Evolutionary conservation across 2,888 invertebrate genomes (phyloP).

Genomic region (Gerosis bhagava): DNA sequence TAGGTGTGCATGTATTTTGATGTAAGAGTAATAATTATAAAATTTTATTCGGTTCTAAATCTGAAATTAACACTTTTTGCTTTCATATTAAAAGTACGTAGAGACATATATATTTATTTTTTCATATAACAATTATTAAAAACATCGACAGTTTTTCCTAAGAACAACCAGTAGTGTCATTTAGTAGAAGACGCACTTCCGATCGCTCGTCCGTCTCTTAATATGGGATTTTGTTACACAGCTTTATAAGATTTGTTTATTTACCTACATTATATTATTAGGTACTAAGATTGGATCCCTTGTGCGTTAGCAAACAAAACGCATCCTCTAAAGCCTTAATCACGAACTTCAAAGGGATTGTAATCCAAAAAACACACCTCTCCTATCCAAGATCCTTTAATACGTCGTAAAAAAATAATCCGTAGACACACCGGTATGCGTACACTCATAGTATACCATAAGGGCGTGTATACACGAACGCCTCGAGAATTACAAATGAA

Average conservation of each 20-base stretch:
- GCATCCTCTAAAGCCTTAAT: conserved; percentile 60
- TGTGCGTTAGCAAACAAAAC: conserved; percentile 66
- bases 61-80: too few species aligned
- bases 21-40: too few species aligned
- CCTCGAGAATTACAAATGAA: conserved; percentile 69
- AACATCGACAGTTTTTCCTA: too few species aligned
- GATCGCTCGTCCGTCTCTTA: too few species aligned
- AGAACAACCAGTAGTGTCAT: too few species aligned
- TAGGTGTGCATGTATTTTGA: too few species aligned
- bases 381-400: conserved; percentile 60
- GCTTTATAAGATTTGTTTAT: background rate
- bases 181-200: too few species aligned
- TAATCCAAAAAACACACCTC: conserved; percentile 78
- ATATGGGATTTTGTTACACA: background rate
- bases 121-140: too few species aligned
- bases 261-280: conserved; percentile 26
- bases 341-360: conserved; percentile 66
- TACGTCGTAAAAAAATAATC: conserved; percentile 56
- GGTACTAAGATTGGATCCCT: conserved; percentile 28
- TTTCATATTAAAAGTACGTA: too few species aligned
- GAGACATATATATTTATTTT: too few species aligned
- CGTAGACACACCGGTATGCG: conserved; percentile 42
- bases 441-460: conserved; percentile 52
- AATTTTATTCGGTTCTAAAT: too few species aligned
- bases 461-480: conserved; percentile 68